Base-by-base conservation (phyloP, 2,113 vertebrate genomes). In the Platycercus adscitus region DNA sequence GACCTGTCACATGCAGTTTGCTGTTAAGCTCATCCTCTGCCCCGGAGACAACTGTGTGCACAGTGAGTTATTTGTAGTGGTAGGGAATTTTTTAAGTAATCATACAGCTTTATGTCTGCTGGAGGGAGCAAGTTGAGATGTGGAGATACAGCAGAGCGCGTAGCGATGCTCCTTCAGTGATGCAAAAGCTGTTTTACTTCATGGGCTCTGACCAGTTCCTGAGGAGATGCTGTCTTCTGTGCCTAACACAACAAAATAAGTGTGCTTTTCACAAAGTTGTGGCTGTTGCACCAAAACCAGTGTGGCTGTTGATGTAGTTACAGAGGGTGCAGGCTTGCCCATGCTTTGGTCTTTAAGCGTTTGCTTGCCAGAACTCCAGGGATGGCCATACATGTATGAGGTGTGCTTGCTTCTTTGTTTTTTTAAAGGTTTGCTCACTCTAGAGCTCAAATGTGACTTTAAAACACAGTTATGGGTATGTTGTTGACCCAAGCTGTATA, bases 1-100 rank as follows among this genome's bases (percentile, higher is more conserved):
- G 83, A 79, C 71, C 52, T 72, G 95, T 89, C 90, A 49, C 64
- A 63, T 52, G 64, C 68, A 35, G 64, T 96, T 93, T 88, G 75
- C 82, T 75, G 66, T 3, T 90, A 69, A 71, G 72, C n/a, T 86
- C 44, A 39, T 72, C 72, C 61, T 69, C 81, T 89, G 77, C 93
- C 92, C 83, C 23, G 65, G 43, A 64, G 92, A 25, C 6, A 11
- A 11, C 24, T 4, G 39, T 64, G 80, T 65, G 69, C 44, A 18
- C 82, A 13, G 24, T 14, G 47, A 86, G 41, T 49, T 81, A 26
- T 84, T 72, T 86, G 76, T 37, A 43, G 75, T 12, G 26, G 60
- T 37, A 50, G 63, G 58, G 86, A 37, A 43, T 55, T 81, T 49
- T 39, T 21, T 49, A 20, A 64, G 19, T 35, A 68, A 15, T 60